Conservation (phyloP, 2,888 invertebrate genomes). For the Rhagium mordax region DNA sequence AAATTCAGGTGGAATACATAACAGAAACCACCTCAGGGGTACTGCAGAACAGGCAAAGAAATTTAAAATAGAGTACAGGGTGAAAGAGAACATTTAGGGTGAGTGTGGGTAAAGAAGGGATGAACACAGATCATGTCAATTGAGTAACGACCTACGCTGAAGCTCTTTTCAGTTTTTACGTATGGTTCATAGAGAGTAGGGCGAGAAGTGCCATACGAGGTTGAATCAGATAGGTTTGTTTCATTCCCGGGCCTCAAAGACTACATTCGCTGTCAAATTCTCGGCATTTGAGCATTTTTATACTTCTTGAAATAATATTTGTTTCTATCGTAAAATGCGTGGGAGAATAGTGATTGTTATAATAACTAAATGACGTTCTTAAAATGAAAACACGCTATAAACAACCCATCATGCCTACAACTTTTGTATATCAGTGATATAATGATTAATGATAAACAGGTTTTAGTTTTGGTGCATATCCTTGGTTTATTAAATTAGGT, state of each 20-base stretch:
- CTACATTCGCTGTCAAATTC: conserved; percentile 60
- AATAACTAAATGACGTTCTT: not conserved
- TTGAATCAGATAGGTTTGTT: conserved; percentile 49
- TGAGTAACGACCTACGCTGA: conserved; percentile 59
- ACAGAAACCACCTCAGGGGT: conserved; percentile 28
- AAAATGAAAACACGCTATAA: conserved; percentile 1
- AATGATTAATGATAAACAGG: not conserved
- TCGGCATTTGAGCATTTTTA: conserved; percentile 57
- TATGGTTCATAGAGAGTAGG: conserved; percentile 39
- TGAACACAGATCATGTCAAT: conserved; percentile 59
- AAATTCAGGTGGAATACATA: conserved; percentile 20
- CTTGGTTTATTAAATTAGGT: not conserved
- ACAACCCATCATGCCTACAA: not conserved
- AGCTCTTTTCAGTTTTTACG: conserved; percentile 48
- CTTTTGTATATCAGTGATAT: not conserved
- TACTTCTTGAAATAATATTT: conserved; percentile 49
- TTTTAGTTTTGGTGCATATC: conserved; percentile 9
- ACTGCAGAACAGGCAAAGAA: conserved; percentile 32
- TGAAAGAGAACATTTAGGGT: conserved; percentile 62
- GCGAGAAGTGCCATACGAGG: conserved; percentile 27
- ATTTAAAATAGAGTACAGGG: conserved; percentile 47
- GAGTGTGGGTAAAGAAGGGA: conserved; percentile 64
- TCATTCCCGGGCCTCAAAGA: conserved; percentile 62
- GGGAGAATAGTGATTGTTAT: conserved; percentile 35
- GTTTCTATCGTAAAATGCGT: conserved; percentile 41